Percentiles rank a stretch among this genome's conserved stretches.
Evolutionary conservation across 2,113 vertebrate species (phyloP).

Genomic region (Ursus arctos): DNA sequence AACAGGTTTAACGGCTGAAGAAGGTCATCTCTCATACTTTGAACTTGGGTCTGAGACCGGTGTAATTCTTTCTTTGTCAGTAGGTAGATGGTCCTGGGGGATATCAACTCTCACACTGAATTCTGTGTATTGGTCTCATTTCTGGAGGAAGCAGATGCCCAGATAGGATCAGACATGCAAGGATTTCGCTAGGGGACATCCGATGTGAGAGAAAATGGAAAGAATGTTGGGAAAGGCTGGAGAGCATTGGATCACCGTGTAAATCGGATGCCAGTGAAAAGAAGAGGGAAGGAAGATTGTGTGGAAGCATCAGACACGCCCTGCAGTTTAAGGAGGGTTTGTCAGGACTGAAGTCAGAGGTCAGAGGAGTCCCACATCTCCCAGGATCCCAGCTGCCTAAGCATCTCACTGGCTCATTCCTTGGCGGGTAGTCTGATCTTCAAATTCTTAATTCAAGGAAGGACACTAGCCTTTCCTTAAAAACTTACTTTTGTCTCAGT

Average conservation of each 20-base stretch:
- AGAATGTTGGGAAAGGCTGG: neutral
- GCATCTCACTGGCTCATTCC: neutral
- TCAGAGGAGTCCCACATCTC: neutral
- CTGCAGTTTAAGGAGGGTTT: neutral
- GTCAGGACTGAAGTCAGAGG: neutral
- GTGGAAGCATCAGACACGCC: neutral
- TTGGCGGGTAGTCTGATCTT: neutral
- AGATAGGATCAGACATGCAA: neutral
- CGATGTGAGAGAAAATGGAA: neutral
- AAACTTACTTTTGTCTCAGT: neutral
- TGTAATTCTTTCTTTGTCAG: slow-evolving; percentile 66
- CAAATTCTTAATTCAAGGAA: slow-evolving; percentile 29
- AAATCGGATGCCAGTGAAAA: neutral
- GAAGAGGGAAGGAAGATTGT: neutral
- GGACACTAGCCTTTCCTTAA: neutral
- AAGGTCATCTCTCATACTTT: slow-evolving; percentile 51
- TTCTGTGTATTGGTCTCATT: neutral
- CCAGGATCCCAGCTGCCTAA: neutral
- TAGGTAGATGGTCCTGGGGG: slow-evolving; percentile 49
- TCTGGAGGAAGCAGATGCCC: neutral
- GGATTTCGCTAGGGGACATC: neutral
- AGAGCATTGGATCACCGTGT: fast-evolving
- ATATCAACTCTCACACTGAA: neutral
- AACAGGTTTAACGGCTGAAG: slow-evolving; percentile 60
- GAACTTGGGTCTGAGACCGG: slow-evolving; percentile 46